Conservation (phyloP, 1,140 invertebrate genomes). For the Manduca sexta region DNA sequence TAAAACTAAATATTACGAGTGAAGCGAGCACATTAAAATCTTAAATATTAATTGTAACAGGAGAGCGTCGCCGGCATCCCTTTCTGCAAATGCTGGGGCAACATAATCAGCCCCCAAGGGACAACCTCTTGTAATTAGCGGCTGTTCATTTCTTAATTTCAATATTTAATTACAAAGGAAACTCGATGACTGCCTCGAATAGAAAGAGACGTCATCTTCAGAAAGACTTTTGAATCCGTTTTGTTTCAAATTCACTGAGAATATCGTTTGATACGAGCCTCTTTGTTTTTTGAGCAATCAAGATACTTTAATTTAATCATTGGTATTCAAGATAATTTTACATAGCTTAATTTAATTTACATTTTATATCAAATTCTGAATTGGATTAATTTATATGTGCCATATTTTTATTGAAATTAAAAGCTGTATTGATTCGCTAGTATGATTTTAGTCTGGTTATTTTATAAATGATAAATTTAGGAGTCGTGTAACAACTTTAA, state of each 20-base stretch:
- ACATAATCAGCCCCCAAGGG: conserved; percentile 69
- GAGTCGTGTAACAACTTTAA: no score
- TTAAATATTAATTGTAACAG: conserved; percentile 61
- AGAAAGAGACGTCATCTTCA: conserved; percentile 70
- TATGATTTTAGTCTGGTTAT: no score
- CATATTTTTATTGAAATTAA: no score
- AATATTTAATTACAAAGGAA: conserved; percentile 75
- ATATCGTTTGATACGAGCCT: conserved; percentile 45
- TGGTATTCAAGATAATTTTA: background rate
- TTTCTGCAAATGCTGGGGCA: conserved; percentile 57
- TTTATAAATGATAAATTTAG: no score
- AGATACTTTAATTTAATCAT: conserved; percentile 28
- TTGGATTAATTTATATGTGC: no score
- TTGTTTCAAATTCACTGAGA: conserved; percentile 58
- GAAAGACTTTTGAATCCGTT: conserved; percentile 61
- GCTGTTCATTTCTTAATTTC: conserved; percentile 75
- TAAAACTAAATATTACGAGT: no score
- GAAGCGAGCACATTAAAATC: conserved; percentile 27
- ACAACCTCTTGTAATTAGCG: conserved; percentile 73
- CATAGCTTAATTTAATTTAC: no score
- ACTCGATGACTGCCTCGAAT: conserved; percentile 63
- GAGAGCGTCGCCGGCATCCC: conserved; percentile 47
- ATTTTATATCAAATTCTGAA: no score
- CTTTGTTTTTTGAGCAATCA: conserved; percentile 44
- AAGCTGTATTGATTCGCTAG: no score